These are phyloP conservation scores for Notodonta dromedarius DNA, from an alignment of 2,888 invertebrate species.

Conservation along the genomic window DNA sequence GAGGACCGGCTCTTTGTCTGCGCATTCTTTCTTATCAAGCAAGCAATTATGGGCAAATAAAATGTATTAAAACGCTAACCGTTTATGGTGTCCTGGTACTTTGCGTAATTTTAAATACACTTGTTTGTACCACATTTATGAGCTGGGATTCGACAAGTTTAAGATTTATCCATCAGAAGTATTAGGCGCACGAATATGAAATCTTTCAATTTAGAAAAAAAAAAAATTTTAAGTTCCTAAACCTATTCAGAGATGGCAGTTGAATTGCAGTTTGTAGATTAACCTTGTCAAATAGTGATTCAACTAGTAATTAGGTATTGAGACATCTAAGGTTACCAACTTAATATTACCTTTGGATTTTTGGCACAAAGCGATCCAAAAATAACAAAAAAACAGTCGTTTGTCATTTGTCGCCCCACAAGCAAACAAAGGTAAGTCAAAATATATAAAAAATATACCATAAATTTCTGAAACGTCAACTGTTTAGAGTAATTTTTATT, in stretches of 20 bases:
- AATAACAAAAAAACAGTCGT: background rate
- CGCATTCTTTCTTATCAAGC: slow-evolving; percentile 78
- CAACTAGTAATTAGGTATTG: no score
- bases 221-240: background rate
- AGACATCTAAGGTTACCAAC: no score
- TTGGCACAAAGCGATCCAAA: background rate
- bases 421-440: slow-evolving; percentile 23
- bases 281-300: background rate
- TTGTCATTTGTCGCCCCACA: slow-evolving; percentile 12
- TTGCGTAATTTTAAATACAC: slow-evolving; percentile 49
- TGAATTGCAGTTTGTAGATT: background rate
- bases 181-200: background rate
- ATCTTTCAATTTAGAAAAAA: background rate
- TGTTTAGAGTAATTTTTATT: slow-evolving; percentile 60
- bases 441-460: slow-evolving; percentile 18
- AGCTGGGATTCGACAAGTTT: slow-evolving; percentile 1
- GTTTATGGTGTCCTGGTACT: slow-evolving; percentile 61
- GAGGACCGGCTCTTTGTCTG: slow-evolving; percentile 77
- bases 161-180: background rate
- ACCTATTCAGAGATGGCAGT: background rate
- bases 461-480: slow-evolving; percentile 48
- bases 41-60: slow-evolving; percentile 61
- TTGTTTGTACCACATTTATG: slow-evolving; percentile 33
- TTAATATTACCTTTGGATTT: no score
- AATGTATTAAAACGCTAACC: slow-evolving; percentile 57